Evolutionary conservation across 64 coral and sea anemone species (phyloP), one percentile per base, ranked within the genome.

Genomic region (Acropora yongei): DNA sequence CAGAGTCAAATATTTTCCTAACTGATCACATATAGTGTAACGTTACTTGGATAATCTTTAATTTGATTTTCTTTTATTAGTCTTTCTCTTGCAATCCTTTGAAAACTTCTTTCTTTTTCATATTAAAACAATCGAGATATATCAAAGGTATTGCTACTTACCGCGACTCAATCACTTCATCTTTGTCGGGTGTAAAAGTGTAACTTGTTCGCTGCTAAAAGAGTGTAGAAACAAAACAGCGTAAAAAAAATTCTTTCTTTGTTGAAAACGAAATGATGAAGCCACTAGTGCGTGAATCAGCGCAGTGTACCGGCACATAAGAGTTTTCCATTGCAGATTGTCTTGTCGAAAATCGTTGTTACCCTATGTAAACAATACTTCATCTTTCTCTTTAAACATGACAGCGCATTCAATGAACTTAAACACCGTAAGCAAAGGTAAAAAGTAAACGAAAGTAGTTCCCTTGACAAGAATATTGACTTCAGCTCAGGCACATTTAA

Each of bases 91-190:
- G 51, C 10, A 7, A 55, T 55, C 51, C 51, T 10, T 10, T 55
- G 51, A 55, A 55, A 7, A 5, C 6, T 5, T 10, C 5, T 55
- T 55, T 55, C 3, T 55, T 55, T 6, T 10, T 55, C 6, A 55
- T 55, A 55, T 55, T 14, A 16, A 16, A n/a, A 72, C 30, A 30
- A 30, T 30, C 30, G 18, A 71, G 47, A 18, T 5, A 19, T 3
- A 7, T 30, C 63, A 89, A 77, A 46, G 57, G 8, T 8, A 7
- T 10, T 55, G 0, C 10, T 55, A 73, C 66, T 12, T 3, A 96
- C 95, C 95, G 93, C 8, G 95, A 96, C 5, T 93, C 86, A 48
- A 93, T 96, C 11, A 93, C 95, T 17, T 96, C 95, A 46, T 96
- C 95, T 66, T 92, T 96, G 75, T 93, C 93, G 17, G 95, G 95